These are phyloP conservation scores for Coleophora deauratella DNA, from an alignment of 2,888 invertebrate genomes.

Conservation along the genomic window DNA sequence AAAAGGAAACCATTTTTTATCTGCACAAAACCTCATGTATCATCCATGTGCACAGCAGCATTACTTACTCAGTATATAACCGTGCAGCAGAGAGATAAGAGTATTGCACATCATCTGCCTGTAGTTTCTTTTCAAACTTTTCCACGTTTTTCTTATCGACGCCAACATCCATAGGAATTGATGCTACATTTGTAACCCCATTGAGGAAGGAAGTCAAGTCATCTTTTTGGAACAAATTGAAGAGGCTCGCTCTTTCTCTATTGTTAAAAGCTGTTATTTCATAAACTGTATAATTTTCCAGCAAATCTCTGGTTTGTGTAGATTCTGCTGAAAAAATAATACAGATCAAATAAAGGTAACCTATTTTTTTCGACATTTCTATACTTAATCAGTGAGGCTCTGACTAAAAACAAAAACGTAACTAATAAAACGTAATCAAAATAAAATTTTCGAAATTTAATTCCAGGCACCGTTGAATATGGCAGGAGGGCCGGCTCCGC, in stretches of 20 bases:
- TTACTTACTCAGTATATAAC: too few relatives aligned
- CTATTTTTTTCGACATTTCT: slow-evolving; percentile 1
- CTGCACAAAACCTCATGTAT: too few relatives aligned
- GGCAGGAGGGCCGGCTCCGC: slow-evolving; percentile 57
- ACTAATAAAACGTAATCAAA: too few relatives aligned
- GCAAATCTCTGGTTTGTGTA: neutral
- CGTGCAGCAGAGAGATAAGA: slow-evolving; percentile 5
- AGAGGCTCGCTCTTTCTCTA: slow-evolving; percentile 39
- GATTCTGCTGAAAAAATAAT: neutral
- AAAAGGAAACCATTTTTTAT: too few relatives aligned
- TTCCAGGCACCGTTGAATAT: slow-evolving; percentile 54
- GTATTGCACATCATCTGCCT: slow-evolving; percentile 37
- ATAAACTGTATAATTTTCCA: slow-evolving; percentile 20
- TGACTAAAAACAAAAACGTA: slow-evolving; percentile 6
- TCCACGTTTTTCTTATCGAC: slow-evolving; percentile 20
- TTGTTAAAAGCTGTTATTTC: slow-evolving; percentile 47
- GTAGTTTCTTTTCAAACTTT: slow-evolving; percentile 34
- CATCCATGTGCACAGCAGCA: too few relatives aligned
- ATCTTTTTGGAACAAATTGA: slow-evolving; percentile 27
- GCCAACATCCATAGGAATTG: slow-evolving; percentile 43
- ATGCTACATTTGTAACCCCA: slow-evolving; percentile 52
- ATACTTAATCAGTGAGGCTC: slow-evolving; percentile 18
- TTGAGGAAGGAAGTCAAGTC: slow-evolving; percentile 38
- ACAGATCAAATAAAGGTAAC: neutral
- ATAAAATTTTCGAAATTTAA: slow-evolving; percentile 3